Evolutionary conservation across 2,113 vertebrate species (phyloP), one percentile per base, ranked within the genome.

Genomic region (Xerus inauris): DNA sequence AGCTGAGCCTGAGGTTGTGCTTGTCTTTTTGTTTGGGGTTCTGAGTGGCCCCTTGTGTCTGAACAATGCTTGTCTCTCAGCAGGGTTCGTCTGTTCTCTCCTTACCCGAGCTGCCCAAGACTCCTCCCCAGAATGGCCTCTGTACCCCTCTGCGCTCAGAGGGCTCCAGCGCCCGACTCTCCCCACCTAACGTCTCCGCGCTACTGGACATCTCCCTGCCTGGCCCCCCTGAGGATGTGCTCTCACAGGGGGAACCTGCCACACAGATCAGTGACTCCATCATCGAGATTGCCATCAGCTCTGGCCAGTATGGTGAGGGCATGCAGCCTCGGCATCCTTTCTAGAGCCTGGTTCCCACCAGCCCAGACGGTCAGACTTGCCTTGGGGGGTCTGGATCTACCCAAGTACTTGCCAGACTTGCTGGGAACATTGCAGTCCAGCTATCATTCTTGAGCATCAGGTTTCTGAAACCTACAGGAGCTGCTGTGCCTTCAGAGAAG

Each of bases 201-300:
- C 98, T 99, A 64, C 98, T 99, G 96, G 99, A 99, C 98, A 99
- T 99, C 95, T 99, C 99, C 47, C 99, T 99, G 6, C 99, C 99
- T 0, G 99, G 99, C 4, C 99, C 99, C 2, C 99, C 99, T 1
- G 99, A 99, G 89, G 99, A 99, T 80, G 99, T 99, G 35, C 99
- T 99, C 17, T 99, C 99, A 1, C 99, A 99, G 22, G 99, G 99
- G 83, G 99, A 99, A 65, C 98, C 99, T 28, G 99, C 99, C 84
- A 99, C 99, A 2, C 99, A 99, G 79, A 99, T 99, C 98, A 99
- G 99, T 0, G 99, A 99, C 98, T 99, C 99, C 64, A 99, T 99
- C 98, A 99, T 99, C 3, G 99, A 99, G 98, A 99, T 99, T 3
- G 99, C 99, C 93, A 99, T 99, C 98, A 99, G 99, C 98, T 99